phyloP scores from a whole-genome alignment of 2,797 vertebrate genomes.

The Gymnocypris eckloni region DNA sequence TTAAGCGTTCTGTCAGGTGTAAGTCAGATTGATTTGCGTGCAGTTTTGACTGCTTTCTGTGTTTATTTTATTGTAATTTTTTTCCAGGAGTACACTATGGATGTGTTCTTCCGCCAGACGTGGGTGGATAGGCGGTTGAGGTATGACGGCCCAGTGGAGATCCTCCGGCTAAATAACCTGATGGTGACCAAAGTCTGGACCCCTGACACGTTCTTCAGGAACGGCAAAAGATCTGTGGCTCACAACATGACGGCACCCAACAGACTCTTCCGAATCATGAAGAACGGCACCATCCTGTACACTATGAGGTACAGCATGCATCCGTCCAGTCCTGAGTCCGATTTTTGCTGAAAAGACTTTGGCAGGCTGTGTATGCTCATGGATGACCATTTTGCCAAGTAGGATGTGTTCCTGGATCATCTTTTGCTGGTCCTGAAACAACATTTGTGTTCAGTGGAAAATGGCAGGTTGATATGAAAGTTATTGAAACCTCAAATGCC shows the following conservation, averaged over 20 bases:
- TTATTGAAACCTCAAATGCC: background rate
- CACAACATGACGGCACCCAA: slow-evolving; percentile 99
- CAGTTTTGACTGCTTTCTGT: background rate
- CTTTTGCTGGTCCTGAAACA: slow-evolving; percentile 22
- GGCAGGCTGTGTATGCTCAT: slow-evolving; percentile 28
- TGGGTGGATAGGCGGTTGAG: slow-evolving; percentile 94
- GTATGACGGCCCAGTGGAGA: slow-evolving; percentile 96
- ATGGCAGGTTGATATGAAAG: background rate
- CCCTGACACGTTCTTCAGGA: slow-evolving; percentile 98
- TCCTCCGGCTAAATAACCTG: slow-evolving; percentile 95
- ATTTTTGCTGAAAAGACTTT: slow-evolving; percentile 25
- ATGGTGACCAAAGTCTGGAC: slow-evolving; percentile 99
- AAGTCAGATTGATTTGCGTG: background rate
- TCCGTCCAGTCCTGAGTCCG: background rate
- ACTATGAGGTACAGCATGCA: slow-evolving; percentile 89
- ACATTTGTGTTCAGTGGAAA: slow-evolving; percentile 39
- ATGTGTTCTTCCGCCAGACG: slow-evolving; percentile 98
- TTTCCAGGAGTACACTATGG: slow-evolving; percentile 97
- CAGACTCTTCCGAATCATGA: slow-evolving; percentile 98
- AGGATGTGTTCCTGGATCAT: slow-evolving; percentile 22
- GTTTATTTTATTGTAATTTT: background rate
- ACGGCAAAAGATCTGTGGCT: slow-evolving; percentile 95
- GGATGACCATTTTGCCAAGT: slow-evolving; percentile 21
- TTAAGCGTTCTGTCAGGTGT: background rate
- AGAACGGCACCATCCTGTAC: slow-evolving; percentile 97